These are phyloP conservation scores for Caracal caracal DNA, from an alignment of 2,113 vertebrate species.

Conservation along the genomic window DNA sequence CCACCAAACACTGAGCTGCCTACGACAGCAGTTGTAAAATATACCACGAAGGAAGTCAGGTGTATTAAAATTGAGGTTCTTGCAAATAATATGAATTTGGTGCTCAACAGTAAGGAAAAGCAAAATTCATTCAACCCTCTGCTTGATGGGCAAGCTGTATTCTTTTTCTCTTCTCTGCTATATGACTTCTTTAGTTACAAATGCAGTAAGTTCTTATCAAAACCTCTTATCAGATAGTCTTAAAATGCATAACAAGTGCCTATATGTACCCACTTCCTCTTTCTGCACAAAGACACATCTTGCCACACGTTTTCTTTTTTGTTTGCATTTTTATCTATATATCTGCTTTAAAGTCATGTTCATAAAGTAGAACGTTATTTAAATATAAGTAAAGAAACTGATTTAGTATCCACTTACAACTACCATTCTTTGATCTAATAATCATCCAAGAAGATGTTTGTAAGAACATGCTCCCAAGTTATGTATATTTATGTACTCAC, in stretches of 20 bases:
- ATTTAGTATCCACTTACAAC: background rate
- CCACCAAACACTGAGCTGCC: background rate
- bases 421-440: background rate
- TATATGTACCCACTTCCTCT: conserved; percentile 65
- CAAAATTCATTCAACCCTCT: background rate
- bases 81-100: background rate
- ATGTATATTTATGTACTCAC: background rate
- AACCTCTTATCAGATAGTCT: conserved; percentile 48
- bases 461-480: background rate
- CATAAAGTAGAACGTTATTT: background rate
- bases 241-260: conserved; percentile 31
- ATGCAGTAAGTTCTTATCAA: conserved; percentile 64
- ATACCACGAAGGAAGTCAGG: background rate
- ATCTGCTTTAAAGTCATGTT: conserved; percentile 37
- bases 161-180: background rate
- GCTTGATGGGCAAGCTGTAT: background rate
- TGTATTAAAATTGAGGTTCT: background rate
- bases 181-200: background rate
- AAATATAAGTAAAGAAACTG: conserved; percentile 6
- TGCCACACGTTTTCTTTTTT: background rate
- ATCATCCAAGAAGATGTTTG: background rate
- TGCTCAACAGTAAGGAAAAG: background rate
- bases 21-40: background rate
- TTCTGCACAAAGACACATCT: conserved; percentile 59
- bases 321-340: background rate